phyloP scores from a whole-genome alignment of 92 coral and sea anemone species.

The Pocillopora grandis region DNA sequence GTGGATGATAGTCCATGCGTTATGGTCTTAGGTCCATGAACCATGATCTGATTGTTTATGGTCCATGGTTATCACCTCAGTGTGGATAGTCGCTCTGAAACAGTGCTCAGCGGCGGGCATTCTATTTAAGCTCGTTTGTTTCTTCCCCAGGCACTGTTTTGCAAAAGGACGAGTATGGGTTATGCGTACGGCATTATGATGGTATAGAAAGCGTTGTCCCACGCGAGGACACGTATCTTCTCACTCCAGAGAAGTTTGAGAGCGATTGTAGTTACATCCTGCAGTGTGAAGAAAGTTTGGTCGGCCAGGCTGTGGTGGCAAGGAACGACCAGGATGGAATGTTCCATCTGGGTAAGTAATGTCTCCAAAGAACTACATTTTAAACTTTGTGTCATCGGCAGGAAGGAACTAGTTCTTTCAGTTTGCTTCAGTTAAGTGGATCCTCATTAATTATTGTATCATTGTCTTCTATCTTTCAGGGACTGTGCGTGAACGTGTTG shows the following conservation, averaged over 20 bases:
- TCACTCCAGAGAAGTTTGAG: conserved; percentile 89
- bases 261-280: conserved; percentile 87
- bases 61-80: no score
- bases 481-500: conserved; percentile 95
- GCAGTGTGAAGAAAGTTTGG: conserved; percentile 89
- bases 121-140: background rate
- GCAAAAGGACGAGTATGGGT: conserved; percentile 55
- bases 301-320: conserved; percentile 98
- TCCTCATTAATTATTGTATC: background rate
- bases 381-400: background rate
- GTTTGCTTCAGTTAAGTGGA: no score
- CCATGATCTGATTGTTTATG: no score
- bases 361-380: background rate
- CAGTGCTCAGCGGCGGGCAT: no score
- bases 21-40: no score
- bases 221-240: conserved; percentile 86
- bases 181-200: conserved; percentile 88
- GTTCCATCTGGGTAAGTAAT: conserved; percentile 84
- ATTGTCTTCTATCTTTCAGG: conserved; percentile 43
- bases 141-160: conserved; percentile 27
- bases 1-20: no score
- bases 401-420: no score
- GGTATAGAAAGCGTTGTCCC: conserved; percentile 93
- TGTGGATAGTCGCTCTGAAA: no score
- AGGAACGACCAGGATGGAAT: conserved; percentile 91